phyloP scores from a whole-genome alignment of 1,140 invertebrate species.

The Philopotamus ludificatus region DNA sequence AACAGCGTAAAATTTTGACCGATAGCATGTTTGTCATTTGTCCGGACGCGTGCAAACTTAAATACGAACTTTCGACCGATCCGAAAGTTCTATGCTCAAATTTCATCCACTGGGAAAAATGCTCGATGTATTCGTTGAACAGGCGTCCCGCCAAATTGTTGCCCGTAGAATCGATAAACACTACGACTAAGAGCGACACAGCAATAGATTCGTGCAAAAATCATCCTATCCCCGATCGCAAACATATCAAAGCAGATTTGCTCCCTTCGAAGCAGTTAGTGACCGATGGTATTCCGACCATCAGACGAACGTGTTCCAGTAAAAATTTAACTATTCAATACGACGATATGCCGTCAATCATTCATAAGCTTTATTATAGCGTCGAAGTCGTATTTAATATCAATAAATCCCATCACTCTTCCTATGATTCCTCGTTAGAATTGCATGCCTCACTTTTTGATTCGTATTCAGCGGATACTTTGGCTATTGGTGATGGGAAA shows the following conservation, averaged over 20 bases:
- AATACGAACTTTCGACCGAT: slow-evolving; percentile 33
- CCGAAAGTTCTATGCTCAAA: slow-evolving; percentile 48
- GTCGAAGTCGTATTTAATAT: slow-evolving; percentile 30
- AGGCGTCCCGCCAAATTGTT: too few relatives aligned
- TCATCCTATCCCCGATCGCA: not conserved
- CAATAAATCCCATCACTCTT: not conserved
- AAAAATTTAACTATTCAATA: slow-evolving; percentile 18
- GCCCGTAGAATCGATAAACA: not conserved
- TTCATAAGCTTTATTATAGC: slow-evolving; percentile 32
- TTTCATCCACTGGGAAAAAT: slow-evolving; percentile 53
- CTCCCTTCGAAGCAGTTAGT: not conserved
- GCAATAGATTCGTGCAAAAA: slow-evolving; percentile 3
- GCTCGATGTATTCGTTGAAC: slow-evolving; percentile 36
- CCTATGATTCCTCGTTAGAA: slow-evolving; percentile 23
- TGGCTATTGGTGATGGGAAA: slow-evolving; percentile 30
- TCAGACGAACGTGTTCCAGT: slow-evolving; percentile 22
- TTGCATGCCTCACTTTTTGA: slow-evolving; percentile 36
- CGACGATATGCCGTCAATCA: slow-evolving; percentile 1
- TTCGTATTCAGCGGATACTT: slow-evolving; percentile 34
- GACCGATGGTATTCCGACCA: too few relatives aligned
- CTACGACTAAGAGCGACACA: slow-evolving; percentile 27
- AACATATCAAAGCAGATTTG: not conserved
- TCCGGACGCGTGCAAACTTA: slow-evolving; percentile 23
- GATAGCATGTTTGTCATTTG: slow-evolving; percentile 40
- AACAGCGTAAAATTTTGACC: slow-evolving; percentile 30